Base-by-base conservation (phyloP, 2,113 vertebrate species). In the Heliornis fulica region DNA sequence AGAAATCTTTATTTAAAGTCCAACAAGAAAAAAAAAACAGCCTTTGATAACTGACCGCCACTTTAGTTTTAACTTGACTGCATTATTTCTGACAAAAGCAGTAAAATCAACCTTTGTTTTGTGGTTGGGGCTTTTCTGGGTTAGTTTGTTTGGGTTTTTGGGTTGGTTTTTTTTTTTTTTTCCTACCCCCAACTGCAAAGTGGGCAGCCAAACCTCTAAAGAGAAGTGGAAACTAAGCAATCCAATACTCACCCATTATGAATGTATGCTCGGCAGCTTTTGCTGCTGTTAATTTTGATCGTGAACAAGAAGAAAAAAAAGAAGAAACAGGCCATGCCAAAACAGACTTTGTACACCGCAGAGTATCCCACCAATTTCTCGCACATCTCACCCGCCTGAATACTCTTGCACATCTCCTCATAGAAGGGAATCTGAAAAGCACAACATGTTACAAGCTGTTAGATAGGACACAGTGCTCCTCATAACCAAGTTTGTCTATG, bases 271-370 rank as follows among this genome's bases (percentile, higher is more conserved):
- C 99, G 97, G 72, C 99, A 99, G 65, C 98, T 98, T 32, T 96
- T 98, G 98, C 99, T 99, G 96, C 91, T 99, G 64, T 97, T 98
- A 84, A 99, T 97, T 64, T 98, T 97, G 69, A 99, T 85, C 80
- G 99, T 99, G 96, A 99, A 95, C 61, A 99, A 31, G 57, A 61
- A 98, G 92, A 99, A 99, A 25, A 99, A 53, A 15, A 99, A 98
- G 97, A 99, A 99, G 98, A 99, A 99, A 96, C 98, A 99, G 83
- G 99, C 98, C 99, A 99, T 99, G 93, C 99, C 99, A 38, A 99
- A 99, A 94, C 99, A 99, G 94, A 99, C 98, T 95, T 99, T 98
- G 92, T 99, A 99, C 41, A 99, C 99, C 0, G 99, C 99, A 7
- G 99, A 98, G 78, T 99, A 99, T 19, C 99, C 99, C 53, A 99